phyloP scores from a whole-genome alignment of 2,797 vertebrate species.

The Esox lucius region DNA sequence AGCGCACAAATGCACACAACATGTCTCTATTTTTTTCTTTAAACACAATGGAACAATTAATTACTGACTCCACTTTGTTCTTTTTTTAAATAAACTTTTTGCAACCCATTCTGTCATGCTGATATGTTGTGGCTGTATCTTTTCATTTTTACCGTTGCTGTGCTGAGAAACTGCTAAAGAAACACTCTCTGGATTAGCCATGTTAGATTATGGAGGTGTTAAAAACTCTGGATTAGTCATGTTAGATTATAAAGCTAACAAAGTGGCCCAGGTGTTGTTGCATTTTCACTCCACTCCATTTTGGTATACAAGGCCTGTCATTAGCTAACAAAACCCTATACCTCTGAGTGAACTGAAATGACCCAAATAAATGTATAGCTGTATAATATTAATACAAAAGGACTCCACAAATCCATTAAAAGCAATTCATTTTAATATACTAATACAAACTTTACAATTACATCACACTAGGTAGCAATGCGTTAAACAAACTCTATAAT shows the following conservation, averaged over 20 bases:
- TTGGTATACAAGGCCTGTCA: background rate
- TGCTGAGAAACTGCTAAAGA: constrained; percentile 56
- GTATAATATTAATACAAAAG: constrained; percentile 51
- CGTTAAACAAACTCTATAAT: constrained; percentile 58
- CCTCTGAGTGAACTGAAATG: constrained; percentile 41
- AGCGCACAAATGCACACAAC: background rate
- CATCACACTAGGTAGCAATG: constrained; percentile 57
- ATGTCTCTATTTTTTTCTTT: background rate
- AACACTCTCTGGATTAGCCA: constrained; percentile 73
- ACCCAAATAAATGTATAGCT: constrained; percentile 26
- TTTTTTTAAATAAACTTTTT: background rate
- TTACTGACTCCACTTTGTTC: background rate
- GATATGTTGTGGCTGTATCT: background rate
- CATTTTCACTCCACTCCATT: constrained; percentile 58
- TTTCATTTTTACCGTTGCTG: background rate
- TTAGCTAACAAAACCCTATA: constrained; percentile 49
- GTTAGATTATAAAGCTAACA: constrained; percentile 34
- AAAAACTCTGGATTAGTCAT: constrained; percentile 45
- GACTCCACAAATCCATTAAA: constrained; percentile 70
- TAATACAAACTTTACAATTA: constrained; percentile 43
- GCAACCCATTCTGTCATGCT: no score
- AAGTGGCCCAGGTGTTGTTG: constrained; percentile 50
- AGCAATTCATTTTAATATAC: constrained; percentile 75
- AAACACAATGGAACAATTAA: background rate
- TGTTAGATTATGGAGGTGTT: constrained; percentile 75